Evolutionary conservation across 2,797 vertebrate species (phyloP), one percentile per base, ranked within the genome.

Genomic region (Heteromormyrus szaboi): DNA sequence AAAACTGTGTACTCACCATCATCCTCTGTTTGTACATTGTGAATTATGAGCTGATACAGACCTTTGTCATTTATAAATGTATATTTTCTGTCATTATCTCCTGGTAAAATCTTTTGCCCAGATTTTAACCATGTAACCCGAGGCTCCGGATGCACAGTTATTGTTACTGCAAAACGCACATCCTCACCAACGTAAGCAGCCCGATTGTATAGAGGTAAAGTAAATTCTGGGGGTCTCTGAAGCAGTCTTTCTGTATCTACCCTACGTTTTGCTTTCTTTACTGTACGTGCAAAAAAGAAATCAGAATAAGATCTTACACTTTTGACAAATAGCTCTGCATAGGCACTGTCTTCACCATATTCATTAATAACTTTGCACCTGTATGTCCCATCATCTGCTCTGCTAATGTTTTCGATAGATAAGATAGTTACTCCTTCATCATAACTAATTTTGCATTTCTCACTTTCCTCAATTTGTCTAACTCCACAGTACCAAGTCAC

Each of bases 401-500:
- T 98, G 88, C 94, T 96, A 90, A 99, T 95, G 53, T 97, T 97
- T 94, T 97, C 97, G 91, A 99, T 92, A 6, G 96, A 97, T 91
- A 99, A 97, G 29, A 96, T 96, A 89, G 98, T 98, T 91, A 98
- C 93, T 25, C 97, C 98, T 68, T 99, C 98, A 83, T 98, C 97
- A 2, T 99, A 99, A 89, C 96, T 97, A 50, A 99, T 99, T 95
- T 98, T 96, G 83, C 98, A 98, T 94, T 97, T 99, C 89, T 97
- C 97, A 91, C 93, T 95, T 91, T 93, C 97, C 93, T 99, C 98
- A 79, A 99, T 95, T 89, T 99, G 99, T 89, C 98, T 96, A 90
- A 99, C 97, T 12, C 99, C 98, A 86, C 97, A 99, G 93, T 99
- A 99, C 99, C 99, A 99, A 4, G 97, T 99, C 54, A 99, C 98